Percentiles rank a stretch among this genome's conserved stretches.
These are phyloP conservation scores for Xiphydria camelus DNA, from an alignment of 2,888 invertebrate genomes.

Conservation along the genomic window DNA sequence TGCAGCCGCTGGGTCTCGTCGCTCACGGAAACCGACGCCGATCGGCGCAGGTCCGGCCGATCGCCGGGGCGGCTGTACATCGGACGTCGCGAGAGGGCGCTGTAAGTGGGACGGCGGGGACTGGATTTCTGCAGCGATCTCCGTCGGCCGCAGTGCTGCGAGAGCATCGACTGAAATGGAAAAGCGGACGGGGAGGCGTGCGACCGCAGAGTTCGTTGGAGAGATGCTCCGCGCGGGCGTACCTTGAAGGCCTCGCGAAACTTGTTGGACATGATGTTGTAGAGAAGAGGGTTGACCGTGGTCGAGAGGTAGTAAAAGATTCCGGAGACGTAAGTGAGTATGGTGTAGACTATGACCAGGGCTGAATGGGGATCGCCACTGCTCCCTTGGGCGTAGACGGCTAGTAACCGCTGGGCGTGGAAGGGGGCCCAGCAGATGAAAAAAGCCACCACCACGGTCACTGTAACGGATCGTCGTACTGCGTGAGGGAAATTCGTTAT, in stretches of 20 bases:
- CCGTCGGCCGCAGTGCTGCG: conserved; percentile 52
- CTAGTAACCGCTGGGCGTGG: conserved; percentile 86
- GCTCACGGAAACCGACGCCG: conserved; percentile 43
- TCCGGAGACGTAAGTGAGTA: conserved; percentile 67
- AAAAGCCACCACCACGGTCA: conserved; percentile 81
- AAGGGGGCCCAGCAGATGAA: conserved; percentile 91
- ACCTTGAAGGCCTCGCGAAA: conserved; percentile 73
- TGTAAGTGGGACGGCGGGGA: conserved; percentile 46
- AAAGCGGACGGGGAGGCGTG: no score
- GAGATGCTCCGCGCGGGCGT: no score
- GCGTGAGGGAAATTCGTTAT: no score
- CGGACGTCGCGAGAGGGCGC: conserved; percentile 43
- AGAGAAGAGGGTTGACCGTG: conserved; percentile 71
- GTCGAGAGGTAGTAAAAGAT: conserved; percentile 71
- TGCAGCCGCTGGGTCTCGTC: conserved; percentile 39
- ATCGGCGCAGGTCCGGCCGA: no score
- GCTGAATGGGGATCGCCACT: conserved; percentile 59
- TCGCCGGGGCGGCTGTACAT: conserved; percentile 34
- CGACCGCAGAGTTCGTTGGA: no score
- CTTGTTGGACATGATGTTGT: conserved; percentile 73
- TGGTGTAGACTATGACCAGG: conserved; percentile 58
- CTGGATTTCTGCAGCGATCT: conserved; percentile 32
- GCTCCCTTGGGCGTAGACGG: conserved; percentile 70
- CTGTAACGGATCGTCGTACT: conserved; percentile 62
- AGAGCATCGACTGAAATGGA: conserved; percentile 56